Conservation (phyloP, 2,113 vertebrate species). For the Odocoileus hemionus region DNA sequence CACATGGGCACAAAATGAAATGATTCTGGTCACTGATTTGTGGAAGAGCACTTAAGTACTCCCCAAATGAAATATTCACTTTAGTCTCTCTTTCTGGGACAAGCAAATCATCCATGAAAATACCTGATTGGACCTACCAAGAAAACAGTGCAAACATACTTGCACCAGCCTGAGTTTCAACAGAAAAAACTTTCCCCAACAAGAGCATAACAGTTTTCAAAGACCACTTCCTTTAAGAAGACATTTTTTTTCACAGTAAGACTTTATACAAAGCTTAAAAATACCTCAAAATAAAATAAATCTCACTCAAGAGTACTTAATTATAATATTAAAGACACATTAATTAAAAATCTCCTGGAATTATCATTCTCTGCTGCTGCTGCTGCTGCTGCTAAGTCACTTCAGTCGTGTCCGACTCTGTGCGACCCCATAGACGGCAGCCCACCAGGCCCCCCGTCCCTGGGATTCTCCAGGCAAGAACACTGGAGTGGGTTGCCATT, state of each 20-base stretch:
- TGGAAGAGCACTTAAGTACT: neutral
- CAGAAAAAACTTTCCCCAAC: neutral
- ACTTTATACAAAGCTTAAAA: neutral
- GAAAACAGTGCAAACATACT: neutral
- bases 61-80: neutral
- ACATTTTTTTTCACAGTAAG: neutral
- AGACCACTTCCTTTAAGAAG: neutral
- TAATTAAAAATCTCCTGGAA: neutral
- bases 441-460: too few relatives aligned
- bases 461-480: too few relatives aligned
- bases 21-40: slow-evolving; percentile 9
- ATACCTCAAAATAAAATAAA: neutral
- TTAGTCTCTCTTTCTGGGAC: neutral
- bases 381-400: too few relatives aligned
- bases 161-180: neutral
- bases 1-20: slow-evolving; percentile 58
- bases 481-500: too few relatives aligned
- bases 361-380: neutral
- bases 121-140: neutral
- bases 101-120: neutral
- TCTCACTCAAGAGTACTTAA: neutral
- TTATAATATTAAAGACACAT: neutral
- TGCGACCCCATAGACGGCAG: too few relatives aligned
- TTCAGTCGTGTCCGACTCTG: too few relatives aligned
- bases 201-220: neutral